These are phyloP conservation scores for Macrostomum lignano DNA, from an alignment of 1,140 invertebrate species.

Conservation along the genomic window DNA sequence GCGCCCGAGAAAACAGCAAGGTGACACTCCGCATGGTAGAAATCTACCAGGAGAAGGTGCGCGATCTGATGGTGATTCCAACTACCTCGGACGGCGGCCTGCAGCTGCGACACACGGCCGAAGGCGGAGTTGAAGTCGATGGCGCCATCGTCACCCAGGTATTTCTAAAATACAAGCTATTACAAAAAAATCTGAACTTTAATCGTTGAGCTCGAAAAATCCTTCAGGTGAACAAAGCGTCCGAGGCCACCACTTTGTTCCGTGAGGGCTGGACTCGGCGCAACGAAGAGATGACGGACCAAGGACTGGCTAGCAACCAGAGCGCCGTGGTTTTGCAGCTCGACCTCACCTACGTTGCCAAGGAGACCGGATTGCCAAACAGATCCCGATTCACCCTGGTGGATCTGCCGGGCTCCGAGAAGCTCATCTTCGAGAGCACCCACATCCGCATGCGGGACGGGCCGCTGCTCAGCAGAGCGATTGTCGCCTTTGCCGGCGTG, in stretches of 20 bases:
- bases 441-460: conserved; percentile 12
- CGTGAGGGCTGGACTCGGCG: conserved; percentile 11
- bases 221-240: conserved; percentile 9
- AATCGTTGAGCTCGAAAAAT: too few relatives aligned
- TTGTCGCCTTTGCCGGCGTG: conserved; percentile 13
- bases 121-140: too few relatives aligned
- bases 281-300: conserved; percentile 11
- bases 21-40: too few relatives aligned
- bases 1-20: too few relatives aligned
- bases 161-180: too few relatives aligned
- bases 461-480: conserved; percentile 12
- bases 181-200: too few relatives aligned
- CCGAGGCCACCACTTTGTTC: conserved; percentile 11
- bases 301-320: conserved; percentile 12
- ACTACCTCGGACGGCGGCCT: too few relatives aligned
- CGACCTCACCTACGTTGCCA: conserved; percentile 13
- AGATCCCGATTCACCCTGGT: conserved; percentile 17
- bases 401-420: conserved; percentile 17
- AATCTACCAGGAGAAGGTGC: too few relatives aligned
- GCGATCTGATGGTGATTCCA: too few relatives aligned
- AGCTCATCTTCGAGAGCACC: conserved; percentile 10
- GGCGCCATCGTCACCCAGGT: too few relatives aligned
- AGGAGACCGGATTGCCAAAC: conserved; percentile 13
- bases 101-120: too few relatives aligned
- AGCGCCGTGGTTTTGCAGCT: conserved; percentile 12